These are phyloP conservation scores for Gopherus evgoodei DNA, from an alignment of 2,113 vertebrate genomes.

Conservation along the genomic window DNA sequence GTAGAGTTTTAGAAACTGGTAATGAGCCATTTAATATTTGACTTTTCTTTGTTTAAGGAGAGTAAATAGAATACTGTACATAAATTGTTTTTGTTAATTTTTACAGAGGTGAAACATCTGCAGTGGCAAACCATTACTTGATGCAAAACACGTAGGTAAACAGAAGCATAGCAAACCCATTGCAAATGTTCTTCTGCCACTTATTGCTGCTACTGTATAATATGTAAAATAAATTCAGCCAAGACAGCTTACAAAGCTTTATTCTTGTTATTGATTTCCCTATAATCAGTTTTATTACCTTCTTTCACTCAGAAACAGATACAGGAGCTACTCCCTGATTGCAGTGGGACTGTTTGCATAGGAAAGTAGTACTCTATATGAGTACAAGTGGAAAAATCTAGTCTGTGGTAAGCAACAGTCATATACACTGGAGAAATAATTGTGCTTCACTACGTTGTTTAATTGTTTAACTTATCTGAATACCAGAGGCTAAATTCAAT, in stretches of 20 bases:
- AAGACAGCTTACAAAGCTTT: neutral
- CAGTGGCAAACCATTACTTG: neutral
- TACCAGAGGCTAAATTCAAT: neutral
- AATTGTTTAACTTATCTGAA: accelerated
- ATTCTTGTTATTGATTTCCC: neutral
- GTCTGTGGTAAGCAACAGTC: neutral
- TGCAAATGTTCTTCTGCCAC: neutral
- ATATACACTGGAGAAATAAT: neutral
- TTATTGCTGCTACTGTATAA: neutral
- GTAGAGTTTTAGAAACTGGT: neutral
- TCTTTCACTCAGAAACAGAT: neutral
- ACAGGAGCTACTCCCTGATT: conserved; percentile 9
- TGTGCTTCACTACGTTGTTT: neutral
- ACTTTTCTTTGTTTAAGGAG: neutral
- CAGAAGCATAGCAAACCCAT: neutral
- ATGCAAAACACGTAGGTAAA: neutral
- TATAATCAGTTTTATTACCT: neutral
- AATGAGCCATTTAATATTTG: neutral
- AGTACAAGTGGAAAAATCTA: neutral
- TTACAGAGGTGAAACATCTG: neutral
- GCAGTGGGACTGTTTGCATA: neutral
- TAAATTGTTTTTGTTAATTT: neutral
- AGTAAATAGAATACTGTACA: neutral
- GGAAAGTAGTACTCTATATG: neutral
- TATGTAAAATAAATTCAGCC: neutral